Evolutionary conservation across 2,888 invertebrate genomes (phyloP).

Genomic region (Mechanitis messenoides): DNA sequence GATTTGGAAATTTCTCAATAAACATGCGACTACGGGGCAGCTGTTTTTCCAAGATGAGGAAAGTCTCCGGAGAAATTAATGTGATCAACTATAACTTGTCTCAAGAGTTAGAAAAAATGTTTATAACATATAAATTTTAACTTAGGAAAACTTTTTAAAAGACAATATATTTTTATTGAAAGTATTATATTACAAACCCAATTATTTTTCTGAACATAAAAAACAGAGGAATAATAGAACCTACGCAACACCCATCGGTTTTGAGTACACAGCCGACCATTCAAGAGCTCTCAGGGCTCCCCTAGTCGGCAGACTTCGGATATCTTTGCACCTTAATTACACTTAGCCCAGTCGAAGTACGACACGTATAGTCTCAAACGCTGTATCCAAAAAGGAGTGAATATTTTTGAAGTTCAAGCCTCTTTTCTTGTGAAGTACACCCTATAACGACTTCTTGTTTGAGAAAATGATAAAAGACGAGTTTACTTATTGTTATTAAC

Average conservation of each 20-base stretch:
- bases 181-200: constrained; percentile 35
- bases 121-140: not conserved
- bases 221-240: constrained; percentile 53
- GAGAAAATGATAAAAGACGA: constrained; percentile 1
- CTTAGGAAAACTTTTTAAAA: not conserved
- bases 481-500: not conserved
- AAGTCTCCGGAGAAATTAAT: constrained; percentile 74
- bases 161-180: not conserved
- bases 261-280: constrained; percentile 65
- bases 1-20: constrained; percentile 74
- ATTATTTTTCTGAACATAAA: constrained; percentile 64
- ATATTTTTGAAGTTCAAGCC: constrained; percentile 47
- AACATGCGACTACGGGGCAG: constrained; percentile 68
- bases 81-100: constrained; percentile 56
- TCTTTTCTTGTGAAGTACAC: constrained; percentile 46
- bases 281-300: constrained; percentile 58
- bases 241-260: constrained; percentile 67
- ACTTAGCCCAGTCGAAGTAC: constrained; percentile 58
- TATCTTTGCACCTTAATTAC: constrained; percentile 76
- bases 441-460: constrained; percentile 15
- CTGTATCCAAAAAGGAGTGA: constrained; percentile 49
- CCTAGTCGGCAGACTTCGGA: constrained; percentile 65
- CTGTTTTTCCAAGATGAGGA: constrained; percentile 66
- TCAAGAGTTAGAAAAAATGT: not conserved
- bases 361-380: constrained; percentile 61